Conservation (phyloP, 1,140 invertebrate genomes). For the Hylaeus volcanicus region DNA sequence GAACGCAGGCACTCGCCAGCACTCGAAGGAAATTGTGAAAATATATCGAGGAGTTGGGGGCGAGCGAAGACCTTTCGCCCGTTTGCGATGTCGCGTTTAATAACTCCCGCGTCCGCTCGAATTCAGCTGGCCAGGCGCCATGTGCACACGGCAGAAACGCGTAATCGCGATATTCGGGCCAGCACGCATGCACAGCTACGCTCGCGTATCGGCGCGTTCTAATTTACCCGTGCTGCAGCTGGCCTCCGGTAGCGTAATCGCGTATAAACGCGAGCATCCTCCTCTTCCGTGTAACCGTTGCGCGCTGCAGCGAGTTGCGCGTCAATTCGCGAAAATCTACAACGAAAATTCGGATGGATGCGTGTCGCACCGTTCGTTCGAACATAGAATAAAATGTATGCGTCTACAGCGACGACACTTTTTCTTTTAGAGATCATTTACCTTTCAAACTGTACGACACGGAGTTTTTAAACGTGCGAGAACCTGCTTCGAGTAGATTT, state of each 20-base stretch:
- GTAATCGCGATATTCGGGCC: conserved; percentile 63
- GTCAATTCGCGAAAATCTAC: conserved; percentile 11
- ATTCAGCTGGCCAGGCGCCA: conserved; percentile 7
- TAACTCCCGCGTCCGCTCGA: conserved; percentile 15
- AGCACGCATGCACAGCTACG: conserved; percentile 13
- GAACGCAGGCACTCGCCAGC: too few relatives aligned
- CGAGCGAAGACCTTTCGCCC: neutral
- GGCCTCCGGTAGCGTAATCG: conserved; percentile 69
- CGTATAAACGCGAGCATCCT: conserved; percentile 67
- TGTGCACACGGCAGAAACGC: conserved; percentile 51
- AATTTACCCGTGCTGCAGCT: conserved; percentile 69
- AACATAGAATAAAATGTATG: too few relatives aligned
- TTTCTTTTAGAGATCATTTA: too few relatives aligned
- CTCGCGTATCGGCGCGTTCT: conserved; percentile 54
- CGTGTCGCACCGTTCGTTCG: neutral
- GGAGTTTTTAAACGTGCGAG: too few relatives aligned
- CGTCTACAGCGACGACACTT: too few relatives aligned
- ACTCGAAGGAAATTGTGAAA: neutral
- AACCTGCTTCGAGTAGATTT: neutral
- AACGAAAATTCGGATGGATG: conserved; percentile 20
- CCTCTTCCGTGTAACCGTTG: conserved; percentile 25
- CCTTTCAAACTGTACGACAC: too few relatives aligned
- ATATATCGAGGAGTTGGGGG: neutral
- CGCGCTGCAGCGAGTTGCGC: neutral
- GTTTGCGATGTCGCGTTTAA: neutral